Evolutionary conservation across 2,797 vertebrate species (phyloP).

Genomic region (Rachycentron canadum): DNA sequence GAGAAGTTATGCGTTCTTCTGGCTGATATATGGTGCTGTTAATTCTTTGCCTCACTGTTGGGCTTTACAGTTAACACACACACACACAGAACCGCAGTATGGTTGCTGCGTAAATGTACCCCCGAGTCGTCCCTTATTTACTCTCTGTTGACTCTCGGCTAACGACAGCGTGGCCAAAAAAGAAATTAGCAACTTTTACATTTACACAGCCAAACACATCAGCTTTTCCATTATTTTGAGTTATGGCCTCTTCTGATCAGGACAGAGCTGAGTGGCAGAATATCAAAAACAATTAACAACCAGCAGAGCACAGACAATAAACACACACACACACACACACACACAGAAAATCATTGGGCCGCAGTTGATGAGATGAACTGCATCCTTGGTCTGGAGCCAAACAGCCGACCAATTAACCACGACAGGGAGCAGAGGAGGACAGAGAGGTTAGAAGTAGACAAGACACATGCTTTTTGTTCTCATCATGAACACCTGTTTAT

Average conservation of each 20-base stretch:
- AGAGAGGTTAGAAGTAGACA: conserved; percentile 14
- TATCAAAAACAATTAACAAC: conserved; percentile 58
- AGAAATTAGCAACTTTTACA: neutral
- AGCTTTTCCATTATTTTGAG: conserved; percentile 36
- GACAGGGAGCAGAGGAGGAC: conserved; percentile 9
- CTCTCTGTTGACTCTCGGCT: neutral
- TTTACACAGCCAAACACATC: neutral
- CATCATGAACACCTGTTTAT: neutral
- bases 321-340: conserved; percentile 52
- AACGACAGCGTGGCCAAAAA: neutral
- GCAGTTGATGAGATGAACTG: conserved; percentile 52
- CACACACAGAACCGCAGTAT: neutral
- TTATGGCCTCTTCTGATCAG: conserved; percentile 29
- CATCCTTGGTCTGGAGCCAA: conserved; percentile 44
- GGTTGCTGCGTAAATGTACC: neutral
- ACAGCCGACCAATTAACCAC: conserved; percentile 21
- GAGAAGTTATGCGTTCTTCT: conserved; percentile 31
- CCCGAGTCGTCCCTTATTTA: neutral
- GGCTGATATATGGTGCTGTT: conserved; percentile 58
- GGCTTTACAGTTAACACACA: conserved; percentile 22
- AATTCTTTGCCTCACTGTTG: conserved; percentile 20
- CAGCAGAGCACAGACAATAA: conserved; percentile 17
- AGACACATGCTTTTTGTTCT: neutral
- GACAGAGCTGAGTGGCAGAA: conserved; percentile 16
- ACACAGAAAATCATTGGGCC: conserved; percentile 15